Evolutionary conservation across 2,888 invertebrate species (phyloP), one percentile per base, ranked within the genome.

Genomic region (Himalopsyche japonica): DNA sequence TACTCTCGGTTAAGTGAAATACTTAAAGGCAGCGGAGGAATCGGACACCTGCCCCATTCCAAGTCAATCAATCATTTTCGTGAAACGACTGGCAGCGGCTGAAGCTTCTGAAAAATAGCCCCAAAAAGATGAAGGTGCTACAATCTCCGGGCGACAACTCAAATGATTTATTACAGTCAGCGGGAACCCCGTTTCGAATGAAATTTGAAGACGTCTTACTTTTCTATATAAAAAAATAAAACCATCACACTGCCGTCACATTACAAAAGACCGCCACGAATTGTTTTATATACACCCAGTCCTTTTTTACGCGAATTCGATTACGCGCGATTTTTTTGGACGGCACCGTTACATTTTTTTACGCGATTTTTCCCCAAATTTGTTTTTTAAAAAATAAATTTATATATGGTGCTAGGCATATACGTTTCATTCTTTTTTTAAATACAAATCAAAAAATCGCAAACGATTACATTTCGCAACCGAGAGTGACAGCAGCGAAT

Each of bases 1-100:
- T 18, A 80, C 49, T 24, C 48, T 80, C 49, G 48, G 80, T 34
- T 79, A 37, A 78, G 80, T 48, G 80, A 47, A 80, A 47, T 48
- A 80, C 49, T 49, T 43, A 27, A 5, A 10, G 15, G 30, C 70
- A 27, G 15, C 27, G 30, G 30, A 70, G 20, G 80, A 80, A 80
- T 49, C 32, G 80, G 80, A 48, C 80, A 49, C 80, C 24, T 48
- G 48, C 47, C 80, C 24, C 34, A 43, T 43, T 78, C 49, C 80
- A 24, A 32, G 80, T 80, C 48, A 24, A 80, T 80, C 80, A 80
- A 80, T 80, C 80, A 80, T 80, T 27, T 80, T 49, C 80, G 30
- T 20, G 30, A 15, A 70, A 27, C 70, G 70, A 15, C 70, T 27
- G 70, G 70, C 70, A 70, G 70, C 70, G 70, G 70, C 12, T 70